Evolutionary conservation across 2,888 invertebrate genomes (phyloP), one percentile per base, ranked within the genome.

Genomic region (Marronus borbonicus): DNA sequence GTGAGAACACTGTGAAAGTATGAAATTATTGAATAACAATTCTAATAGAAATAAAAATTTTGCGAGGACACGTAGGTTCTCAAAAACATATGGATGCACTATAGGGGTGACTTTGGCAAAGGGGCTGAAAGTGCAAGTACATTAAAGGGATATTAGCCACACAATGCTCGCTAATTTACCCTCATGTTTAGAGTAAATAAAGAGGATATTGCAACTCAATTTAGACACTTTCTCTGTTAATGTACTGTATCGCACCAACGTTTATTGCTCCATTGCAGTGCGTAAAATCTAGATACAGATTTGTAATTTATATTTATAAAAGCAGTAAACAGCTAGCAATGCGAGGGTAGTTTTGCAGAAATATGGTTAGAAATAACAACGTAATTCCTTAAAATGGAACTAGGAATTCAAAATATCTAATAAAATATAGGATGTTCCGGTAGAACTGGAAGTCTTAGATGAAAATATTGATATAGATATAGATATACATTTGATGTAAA

Each of bases 81-180:
- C 28, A 17, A 85, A 85, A 86, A 86, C 86, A 86, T 86, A 86
- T 86, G 86, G 85, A 86, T 20, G 24, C 50, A 5, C 31, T 83
- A 85, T 83, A 80, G 81, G 81, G 81, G 81, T 82, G 80, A 82
- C 81, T 80, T 78, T 81, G 78, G 80, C 82, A 82, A 81, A 82
- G 83, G 84, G 85, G 84, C 82, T 82, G 84, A 84, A 79, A 85
- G 82, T 83, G 84, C 82, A 83, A 86, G 84, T 86, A 84, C 85
- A 87, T 87, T 86, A 86, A 86, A 86, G 85, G 83, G 82, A 85
- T 83, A 86, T 87, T 86, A 86, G 68, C 83, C 81, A 83, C 84
- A 84, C 85, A 87, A 87, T 86, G 82, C 85, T 79, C 82, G 85
- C 86, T 86, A 86, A 86, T 86, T 86, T 86, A 78, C 76, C 72